Base-by-base conservation (phyloP, 2,113 vertebrate genomes). In the Peucedramus taeniatus region DNA sequence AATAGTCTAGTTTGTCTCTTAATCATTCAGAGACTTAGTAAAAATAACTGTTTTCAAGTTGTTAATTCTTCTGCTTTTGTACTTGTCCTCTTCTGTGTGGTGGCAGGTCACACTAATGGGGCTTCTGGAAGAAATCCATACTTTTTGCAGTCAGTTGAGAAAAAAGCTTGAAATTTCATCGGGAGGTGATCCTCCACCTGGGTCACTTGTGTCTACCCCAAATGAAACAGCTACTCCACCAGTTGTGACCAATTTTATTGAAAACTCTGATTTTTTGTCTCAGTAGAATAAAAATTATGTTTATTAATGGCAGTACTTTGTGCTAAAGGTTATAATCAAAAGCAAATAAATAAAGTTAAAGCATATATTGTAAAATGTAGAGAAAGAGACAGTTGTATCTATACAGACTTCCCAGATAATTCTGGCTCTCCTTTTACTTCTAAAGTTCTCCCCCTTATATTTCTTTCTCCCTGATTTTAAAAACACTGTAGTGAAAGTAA, bases 121-220 rank as follows among this genome's bases (percentile, higher is more conserved):
- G 27, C 60, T 90, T 86, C 78, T 97, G 96, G 91, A 97, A 51
- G 31, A 92, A 23, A 28, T 88, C 88, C 96, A 91, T 64, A 18
- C 27, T 24, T 88, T 59, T 69, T 63, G 37, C 70, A 60, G 15
- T 88, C 47, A 79, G 80, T 39, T 7, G 28, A 84, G 69, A 83
- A 81, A 76, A 87, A 86, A 63, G n/a, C 31, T 39, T 83, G 21
- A 79, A 78, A 89, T 95, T 87, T 84, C 23, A 54, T 74, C n/a
- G 57, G 53, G 40, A 83, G 42, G 17, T 66, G 63, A 80, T 93
- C 37, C 33, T 89, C 68, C 82, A 31, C 31, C 17, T 75, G 49
- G 21, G 21, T 83, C 37, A 49, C 27, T 87, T 54, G 30, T 69
- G 47, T 83, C 75, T 92, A 37, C 42, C 22, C 70, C 35, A 1